Conservation (phyloP, 2,888 invertebrate genomes). For the Polymixis flavicincta region DNA sequence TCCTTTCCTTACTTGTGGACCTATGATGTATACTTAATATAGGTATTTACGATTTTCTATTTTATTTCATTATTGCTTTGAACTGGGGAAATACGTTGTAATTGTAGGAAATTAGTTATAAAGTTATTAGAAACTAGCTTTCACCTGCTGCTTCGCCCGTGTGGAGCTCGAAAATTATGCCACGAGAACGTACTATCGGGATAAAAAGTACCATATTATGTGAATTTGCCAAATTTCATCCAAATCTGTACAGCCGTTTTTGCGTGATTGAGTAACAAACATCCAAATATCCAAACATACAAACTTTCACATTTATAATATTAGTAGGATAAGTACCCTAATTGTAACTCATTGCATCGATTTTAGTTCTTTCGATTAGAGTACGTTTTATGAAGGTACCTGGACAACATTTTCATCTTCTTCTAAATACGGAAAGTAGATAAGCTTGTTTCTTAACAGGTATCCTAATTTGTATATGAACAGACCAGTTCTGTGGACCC, state of each 20-base stretch:
- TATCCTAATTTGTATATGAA: slow-evolving; percentile 45
- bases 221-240: too few species aligned
- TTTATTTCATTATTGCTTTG: slow-evolving; percentile 28
- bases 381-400: neutral
- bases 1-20: slow-evolving; percentile 10
- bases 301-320: too few species aligned
- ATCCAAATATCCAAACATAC: too few species aligned
- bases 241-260: too few species aligned
- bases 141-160: too few species aligned
- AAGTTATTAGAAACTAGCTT: neutral
- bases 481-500: slow-evolving; percentile 39
- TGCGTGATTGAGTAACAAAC: too few species aligned
- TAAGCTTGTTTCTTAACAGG: slow-evolving; percentile 36
- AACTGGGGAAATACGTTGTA: slow-evolving; percentile 20
- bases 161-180: too few species aligned
- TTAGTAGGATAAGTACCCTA: neutral
- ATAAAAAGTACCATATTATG: too few species aligned
- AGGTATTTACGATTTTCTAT: slow-evolving; percentile 18
- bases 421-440: slow-evolving; percentile 44
- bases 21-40: neutral
- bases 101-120: slow-evolving; percentile 33
- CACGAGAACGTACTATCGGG: too few species aligned
- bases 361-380: slow-evolving; percentile 1
- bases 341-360: neutral
- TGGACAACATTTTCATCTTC: slow-evolving; percentile 7